phyloP scores from a whole-genome alignment of 2,888 invertebrate genomes.

The Agelastica alni region DNA sequence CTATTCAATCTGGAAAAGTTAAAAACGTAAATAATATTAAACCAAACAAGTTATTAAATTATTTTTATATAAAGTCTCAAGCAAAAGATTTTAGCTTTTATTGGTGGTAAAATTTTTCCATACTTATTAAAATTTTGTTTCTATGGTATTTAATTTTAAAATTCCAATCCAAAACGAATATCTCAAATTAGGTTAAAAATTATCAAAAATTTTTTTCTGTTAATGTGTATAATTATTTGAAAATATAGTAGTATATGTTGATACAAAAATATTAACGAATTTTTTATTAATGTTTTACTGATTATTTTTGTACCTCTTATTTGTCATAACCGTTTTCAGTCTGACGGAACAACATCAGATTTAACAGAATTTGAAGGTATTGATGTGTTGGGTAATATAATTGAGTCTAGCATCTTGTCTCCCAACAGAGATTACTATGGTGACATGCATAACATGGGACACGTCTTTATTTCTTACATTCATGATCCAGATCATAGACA shows the following conservation, averaged over 20 bases:
- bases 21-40: conserved; percentile 62
- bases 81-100: no score
- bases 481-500: conserved; percentile 83
- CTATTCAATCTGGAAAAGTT: conserved; percentile 68
- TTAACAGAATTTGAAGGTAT: conserved; percentile 74
- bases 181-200: no score
- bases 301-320: background rate
- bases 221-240: no score
- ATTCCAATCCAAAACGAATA: no score
- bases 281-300: background rate
- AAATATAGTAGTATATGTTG: no score
- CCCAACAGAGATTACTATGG: conserved; percentile 74
- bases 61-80: no score
- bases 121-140: no score
- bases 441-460: conserved; percentile 82
- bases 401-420: conserved; percentile 74
- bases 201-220: no score
- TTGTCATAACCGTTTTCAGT: background rate
- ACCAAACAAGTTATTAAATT: no score
- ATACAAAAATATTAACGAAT: background rate
- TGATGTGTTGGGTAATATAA: conserved; percentile 77
- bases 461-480: conserved; percentile 73
- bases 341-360: background rate
- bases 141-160: no score
- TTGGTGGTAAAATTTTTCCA: no score